phyloP scores from a whole-genome alignment of 2,113 vertebrate genomes.

The Lagopus muta region DNA sequence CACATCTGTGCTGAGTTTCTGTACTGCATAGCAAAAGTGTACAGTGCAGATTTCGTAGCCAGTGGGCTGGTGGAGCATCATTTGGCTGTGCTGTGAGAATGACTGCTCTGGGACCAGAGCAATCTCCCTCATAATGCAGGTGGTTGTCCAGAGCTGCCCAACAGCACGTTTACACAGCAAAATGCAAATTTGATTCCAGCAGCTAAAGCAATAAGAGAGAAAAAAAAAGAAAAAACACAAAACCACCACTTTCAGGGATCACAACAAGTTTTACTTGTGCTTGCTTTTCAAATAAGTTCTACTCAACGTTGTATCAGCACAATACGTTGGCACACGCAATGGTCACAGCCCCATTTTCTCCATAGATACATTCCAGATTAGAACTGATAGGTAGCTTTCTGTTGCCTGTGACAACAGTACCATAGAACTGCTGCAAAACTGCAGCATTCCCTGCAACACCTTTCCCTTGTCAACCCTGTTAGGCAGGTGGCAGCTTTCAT shows the following conservation, averaged over 20 bases:
- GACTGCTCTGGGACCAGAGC: neutral
- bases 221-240: too few relatives aligned
- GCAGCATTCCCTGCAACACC: neutral
- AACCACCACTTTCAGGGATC: neutral
- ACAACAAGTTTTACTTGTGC: neutral
- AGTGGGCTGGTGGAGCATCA: neutral
- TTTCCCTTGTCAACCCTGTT: neutral
- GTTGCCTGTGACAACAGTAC: neutral
- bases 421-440: neutral
- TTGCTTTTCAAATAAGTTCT: neutral
- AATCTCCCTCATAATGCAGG: neutral
- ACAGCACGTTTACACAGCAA: neutral
- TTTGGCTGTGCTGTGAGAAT: neutral
- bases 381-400: neutral
- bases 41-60: neutral
- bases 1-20: neutral
- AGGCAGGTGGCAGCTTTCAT: neutral
- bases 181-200: neutral
- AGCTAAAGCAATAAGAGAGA: neutral
- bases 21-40: neutral
- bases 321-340: accelerated
- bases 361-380: neutral
- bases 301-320: neutral
- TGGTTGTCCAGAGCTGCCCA: neutral
- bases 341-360: neutral